These are phyloP conservation scores for Phalanger gymnotis DNA, from an alignment of 2,797 vertebrate genomes.

Conservation along the genomic window DNA sequence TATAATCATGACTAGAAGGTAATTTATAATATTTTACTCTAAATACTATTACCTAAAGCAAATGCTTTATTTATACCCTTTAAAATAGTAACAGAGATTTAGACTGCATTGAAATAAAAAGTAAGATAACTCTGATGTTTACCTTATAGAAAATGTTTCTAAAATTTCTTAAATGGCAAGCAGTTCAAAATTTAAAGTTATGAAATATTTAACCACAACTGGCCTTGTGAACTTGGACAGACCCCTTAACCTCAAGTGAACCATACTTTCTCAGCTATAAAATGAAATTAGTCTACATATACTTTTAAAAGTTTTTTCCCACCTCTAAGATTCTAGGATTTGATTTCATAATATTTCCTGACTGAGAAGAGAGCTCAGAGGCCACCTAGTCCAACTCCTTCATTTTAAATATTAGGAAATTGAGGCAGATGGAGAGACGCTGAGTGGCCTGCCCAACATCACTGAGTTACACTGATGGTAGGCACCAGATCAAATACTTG, in stretches of 20 bases:
- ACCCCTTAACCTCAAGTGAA: not conserved
- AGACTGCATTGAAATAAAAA: conserved; percentile 48
- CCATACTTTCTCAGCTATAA: not conserved
- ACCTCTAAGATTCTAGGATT: not conserved
- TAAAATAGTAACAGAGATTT: conserved; percentile 43
- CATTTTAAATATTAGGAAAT: not conserved
- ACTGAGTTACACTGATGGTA: not conserved
- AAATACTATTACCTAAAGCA: conserved; percentile 67
- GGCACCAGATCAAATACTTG: not conserved
- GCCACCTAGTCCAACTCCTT: not conserved
- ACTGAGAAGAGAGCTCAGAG: not conserved
- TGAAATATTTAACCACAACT: conserved; percentile 19
- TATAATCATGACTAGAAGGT: conserved; percentile 79
- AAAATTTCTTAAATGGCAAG: conserved; percentile 45
- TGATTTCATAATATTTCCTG: not conserved
- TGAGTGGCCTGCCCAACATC: not conserved
- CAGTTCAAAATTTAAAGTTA: not conserved
- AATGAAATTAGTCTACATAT: not conserved
- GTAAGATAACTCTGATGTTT: conserved; percentile 49
- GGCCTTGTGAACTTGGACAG: not conserved
- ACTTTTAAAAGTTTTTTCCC: not conserved
- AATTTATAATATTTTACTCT: conserved; percentile 78
- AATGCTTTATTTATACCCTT: conserved; percentile 70
- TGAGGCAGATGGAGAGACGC: not conserved
- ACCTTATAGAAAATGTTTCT: conserved; percentile 51